phyloP scores from a whole-genome alignment of 2,797 vertebrate genomes.

The Phaenicophaeus curvirostris region DNA sequence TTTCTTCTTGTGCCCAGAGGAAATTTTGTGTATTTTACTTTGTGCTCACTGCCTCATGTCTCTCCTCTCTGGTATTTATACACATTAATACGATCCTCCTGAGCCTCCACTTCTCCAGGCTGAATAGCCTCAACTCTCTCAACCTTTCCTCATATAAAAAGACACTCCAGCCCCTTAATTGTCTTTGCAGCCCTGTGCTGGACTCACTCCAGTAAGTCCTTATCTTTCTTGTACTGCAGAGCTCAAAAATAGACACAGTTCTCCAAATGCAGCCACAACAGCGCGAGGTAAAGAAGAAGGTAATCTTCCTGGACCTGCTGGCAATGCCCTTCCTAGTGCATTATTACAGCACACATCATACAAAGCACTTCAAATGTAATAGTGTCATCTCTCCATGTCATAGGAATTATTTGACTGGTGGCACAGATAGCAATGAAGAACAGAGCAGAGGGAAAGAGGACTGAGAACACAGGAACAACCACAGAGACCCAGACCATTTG shows the following conservation, averaged over 20 bases:
- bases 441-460: neutral
- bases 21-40: neutral
- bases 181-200: neutral
- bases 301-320: neutral
- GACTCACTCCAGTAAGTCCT: rapidly evolving
- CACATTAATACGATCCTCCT: neutral
- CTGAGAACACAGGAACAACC: neutral
- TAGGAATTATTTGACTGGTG: neutral
- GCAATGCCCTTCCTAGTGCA: neutral
- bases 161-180: neutral
- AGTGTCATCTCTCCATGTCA: neutral
- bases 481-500: neutral
- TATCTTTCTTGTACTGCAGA: neutral
- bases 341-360: neutral
- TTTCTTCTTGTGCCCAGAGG: neutral
- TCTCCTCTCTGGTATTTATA: neutral
- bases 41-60: neutral
- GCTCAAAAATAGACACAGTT: neutral
- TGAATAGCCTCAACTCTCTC: neutral
- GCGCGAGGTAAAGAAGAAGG: neutral
- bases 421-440: neutral
- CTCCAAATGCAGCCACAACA: neutral
- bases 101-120: neutral
- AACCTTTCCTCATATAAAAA: neutral
- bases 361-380: neutral